A percentile compares a stretch with the other conserved stretches of the same genome.
Conservation (phyloP, 2,113 vertebrate genomes). For the Trichechus manatus region DNA sequence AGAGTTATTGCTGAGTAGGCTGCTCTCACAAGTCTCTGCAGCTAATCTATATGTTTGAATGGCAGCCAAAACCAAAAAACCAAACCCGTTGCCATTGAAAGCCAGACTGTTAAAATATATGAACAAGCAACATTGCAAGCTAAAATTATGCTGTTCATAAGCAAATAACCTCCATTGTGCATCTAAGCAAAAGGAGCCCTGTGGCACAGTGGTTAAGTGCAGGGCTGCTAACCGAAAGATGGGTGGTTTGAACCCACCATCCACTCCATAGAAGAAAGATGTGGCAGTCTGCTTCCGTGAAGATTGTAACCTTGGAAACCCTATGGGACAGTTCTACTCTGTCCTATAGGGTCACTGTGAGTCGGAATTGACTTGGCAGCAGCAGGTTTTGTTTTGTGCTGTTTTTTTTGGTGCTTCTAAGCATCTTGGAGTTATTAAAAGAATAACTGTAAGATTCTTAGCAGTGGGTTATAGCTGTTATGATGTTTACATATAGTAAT, state of each 20-base stretch:
- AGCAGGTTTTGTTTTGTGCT: background rate
- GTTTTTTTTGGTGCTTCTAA: background rate
- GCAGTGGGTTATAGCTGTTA: background rate
- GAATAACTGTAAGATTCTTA: background rate
- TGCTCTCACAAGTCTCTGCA: background rate
- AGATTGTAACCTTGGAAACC: background rate
- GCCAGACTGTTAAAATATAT: background rate
- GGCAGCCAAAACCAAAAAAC: background rate
- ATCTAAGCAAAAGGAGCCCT: background rate
- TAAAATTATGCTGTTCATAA: background rate
- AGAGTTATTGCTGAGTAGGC: background rate
- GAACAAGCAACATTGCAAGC: background rate
- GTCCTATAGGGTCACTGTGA: background rate
- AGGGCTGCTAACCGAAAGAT: background rate
- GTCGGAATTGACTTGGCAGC: background rate
- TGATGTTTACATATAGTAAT: background rate
- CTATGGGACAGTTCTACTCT: background rate
- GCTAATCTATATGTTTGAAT: conserved; percentile 39
- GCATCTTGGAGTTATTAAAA: background rate
- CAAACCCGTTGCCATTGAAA: too few species aligned
- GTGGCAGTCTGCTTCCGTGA: background rate
- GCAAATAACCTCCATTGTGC: background rate
- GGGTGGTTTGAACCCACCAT: background rate
- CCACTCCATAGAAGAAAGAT: background rate
- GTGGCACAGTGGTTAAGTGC: background rate